phyloP scores from a whole-genome alignment of 2,797 vertebrate genomes.

The Sebastiscus albofasciatus region DNA sequence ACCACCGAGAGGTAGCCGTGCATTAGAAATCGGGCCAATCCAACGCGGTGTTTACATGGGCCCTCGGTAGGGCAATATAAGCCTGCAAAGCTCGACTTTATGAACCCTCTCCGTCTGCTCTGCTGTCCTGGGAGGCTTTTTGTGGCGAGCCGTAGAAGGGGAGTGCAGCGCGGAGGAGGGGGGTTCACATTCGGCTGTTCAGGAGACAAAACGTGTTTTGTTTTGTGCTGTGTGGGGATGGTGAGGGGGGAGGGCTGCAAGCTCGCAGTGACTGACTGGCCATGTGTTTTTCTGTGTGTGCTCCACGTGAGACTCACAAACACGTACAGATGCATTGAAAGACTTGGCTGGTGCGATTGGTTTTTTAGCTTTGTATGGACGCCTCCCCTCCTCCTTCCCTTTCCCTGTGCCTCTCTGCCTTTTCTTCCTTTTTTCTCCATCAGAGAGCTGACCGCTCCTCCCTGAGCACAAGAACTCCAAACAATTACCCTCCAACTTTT shows the following conservation, averaged over 20 bases:
- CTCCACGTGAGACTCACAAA: conserved; percentile 46
- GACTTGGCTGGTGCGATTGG: conserved; percentile 16
- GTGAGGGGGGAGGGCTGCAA: not conserved
- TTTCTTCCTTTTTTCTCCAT: conserved; percentile 52
- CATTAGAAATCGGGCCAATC: conserved; percentile 44
- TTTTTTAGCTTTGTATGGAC: conserved; percentile 34
- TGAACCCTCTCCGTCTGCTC: conserved; percentile 56
- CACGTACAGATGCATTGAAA: conserved; percentile 35
- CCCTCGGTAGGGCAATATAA: conserved; percentile 61
- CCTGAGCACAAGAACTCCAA: conserved; percentile 45
- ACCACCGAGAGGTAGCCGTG: conserved; percentile 39
- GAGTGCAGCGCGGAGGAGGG: conserved; percentile 60
- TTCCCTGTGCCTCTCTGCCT: conserved; percentile 49
- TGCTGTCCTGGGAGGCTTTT: conserved; percentile 56
- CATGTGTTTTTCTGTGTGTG: conserved; percentile 46
- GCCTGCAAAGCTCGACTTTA: conserved; percentile 54
- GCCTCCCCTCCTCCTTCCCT: conserved; percentile 21
- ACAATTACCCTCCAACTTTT: conserved; percentile 54
- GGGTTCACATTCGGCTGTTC: conserved; percentile 77
- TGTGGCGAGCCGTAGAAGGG: conserved; percentile 37
- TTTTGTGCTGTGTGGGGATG: conserved; percentile 59
- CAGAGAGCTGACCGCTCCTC: conserved; percentile 48
- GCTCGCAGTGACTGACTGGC: conserved; percentile 43
- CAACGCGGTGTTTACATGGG: conserved; percentile 65
- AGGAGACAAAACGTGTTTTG: conserved; percentile 81